Evolutionary conservation across 2,113 vertebrate genomes (phyloP), one percentile per base, ranked within the genome.

Genomic region (Ceyx margarethae): DNA sequence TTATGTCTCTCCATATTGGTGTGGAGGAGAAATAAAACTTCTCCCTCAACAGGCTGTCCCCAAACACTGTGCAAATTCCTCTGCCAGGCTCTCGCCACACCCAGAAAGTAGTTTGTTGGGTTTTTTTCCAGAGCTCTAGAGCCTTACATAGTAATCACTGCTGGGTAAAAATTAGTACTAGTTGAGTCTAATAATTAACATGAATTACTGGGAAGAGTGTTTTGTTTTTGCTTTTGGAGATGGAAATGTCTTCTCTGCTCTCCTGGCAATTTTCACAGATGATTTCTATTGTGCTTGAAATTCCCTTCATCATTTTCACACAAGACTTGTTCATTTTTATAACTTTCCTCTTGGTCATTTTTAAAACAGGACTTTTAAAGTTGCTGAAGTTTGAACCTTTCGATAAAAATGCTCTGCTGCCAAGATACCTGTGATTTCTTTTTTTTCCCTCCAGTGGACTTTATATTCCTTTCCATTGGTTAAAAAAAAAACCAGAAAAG

Each of bases 281-380:
- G 45, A 76, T 22, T 67, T 53, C 53, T 40, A 12, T 68, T 45
- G 72, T 89, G 56, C 68, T n/a, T 81, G 68, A 91, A 95, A 89
- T 87, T 67, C 74, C 37, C 53, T 72, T 75, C 21, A 45, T 87
- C 48, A 13, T 94, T 95, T 91, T 89, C 82, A 61, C 56, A 40
- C 50, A 62, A 80, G 87, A 15, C 58, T 87, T 66, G 67, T 28
- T 95, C 81, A 56, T 80, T 93, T 89, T 76, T 89, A 37, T 68
- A 53, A 68, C 77, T 93, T 92, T 68, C 48, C 48, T 43, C 77
- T 57, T 78, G 89, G 84, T 87, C 91, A 84, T 94, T 94, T 93
- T 91, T 33, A 89, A 81, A 50, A 56, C 57, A 15, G 3, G 74
- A n/a, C 84, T 90, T 73, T 40, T 76, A 77, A 87, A 45, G 40